These are phyloP conservation scores for Octodon degus DNA, from an alignment of 2,113 vertebrate species.

Conservation along the genomic window DNA sequence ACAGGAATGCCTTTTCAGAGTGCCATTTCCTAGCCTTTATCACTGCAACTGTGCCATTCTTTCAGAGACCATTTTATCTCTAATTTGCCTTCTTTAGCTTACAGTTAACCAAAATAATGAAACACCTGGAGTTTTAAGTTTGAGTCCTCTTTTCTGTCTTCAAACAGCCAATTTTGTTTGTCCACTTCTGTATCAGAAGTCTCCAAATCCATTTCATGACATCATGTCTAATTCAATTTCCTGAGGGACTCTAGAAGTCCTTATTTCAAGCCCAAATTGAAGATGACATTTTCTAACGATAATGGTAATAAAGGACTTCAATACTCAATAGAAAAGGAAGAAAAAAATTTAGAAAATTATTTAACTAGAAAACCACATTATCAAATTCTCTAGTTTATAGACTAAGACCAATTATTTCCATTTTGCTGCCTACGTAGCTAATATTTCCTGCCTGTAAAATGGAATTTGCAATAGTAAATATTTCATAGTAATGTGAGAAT, in stretches of 20 bases:
- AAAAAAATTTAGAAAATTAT: background rate
- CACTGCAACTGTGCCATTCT: background rate
- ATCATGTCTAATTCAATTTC: background rate
- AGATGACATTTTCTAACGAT: conserved; percentile 5
- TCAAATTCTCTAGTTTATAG: background rate
- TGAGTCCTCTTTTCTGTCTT: conserved; percentile 2
- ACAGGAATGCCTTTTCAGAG: background rate
- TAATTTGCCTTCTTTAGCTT: background rate
- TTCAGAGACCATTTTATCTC: background rate
- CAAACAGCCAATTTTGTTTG: background rate
- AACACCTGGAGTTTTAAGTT: background rate
- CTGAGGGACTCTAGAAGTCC: background rate
- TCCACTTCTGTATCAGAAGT: background rate
- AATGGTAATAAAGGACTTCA: conserved; percentile 4
- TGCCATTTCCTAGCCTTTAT: background rate
- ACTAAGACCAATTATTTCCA: conserved; percentile 2
- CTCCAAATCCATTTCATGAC: background rate
- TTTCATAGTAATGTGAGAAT: background rate
- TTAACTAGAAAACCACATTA: background rate
- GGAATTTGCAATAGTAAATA: conserved; percentile 8
- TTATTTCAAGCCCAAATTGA: background rate
- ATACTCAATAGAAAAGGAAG: background rate
- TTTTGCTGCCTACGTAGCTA: conserved; percentile 18
- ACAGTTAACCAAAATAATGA: background rate
- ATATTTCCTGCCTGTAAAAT: conserved; percentile 40